Conservation (phyloP, 2,797 vertebrate species). For the Octomys mimax region DNA sequence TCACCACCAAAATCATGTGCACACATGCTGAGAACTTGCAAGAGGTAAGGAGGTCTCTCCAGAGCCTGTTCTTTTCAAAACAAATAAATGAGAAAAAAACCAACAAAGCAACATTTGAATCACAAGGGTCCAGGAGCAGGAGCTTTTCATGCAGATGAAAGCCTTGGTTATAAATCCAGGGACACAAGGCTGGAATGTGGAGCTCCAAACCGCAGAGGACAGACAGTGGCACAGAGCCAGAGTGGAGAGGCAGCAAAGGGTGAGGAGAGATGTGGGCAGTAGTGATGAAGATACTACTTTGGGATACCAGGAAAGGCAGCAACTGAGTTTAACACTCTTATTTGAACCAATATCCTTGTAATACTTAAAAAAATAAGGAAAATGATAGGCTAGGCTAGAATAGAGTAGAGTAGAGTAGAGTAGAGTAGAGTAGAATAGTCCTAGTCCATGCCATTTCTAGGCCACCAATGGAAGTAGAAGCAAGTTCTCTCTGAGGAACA, state of each 20-base stretch:
- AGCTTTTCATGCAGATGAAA: not conserved
- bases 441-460: fast-evolving
- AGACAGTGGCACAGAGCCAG: fast-evolving
- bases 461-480: not conserved
- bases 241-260: fast-evolving
- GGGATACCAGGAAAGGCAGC: not conserved
- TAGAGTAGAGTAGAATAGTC: too few species aligned
- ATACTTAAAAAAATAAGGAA: not conserved
- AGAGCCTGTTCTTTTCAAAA: not conserved
- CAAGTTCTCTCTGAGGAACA: not conserved
- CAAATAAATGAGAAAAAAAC: not conserved
- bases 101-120: not conserved
- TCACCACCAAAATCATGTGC: not conserved
- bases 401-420: too few species aligned
- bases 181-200: not conserved
- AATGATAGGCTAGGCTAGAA: not conserved
- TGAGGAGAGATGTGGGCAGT: too few species aligned
- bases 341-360: not conserved
- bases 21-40: not conserved
- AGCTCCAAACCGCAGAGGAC: not conserved
- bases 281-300: not conserved
- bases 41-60: not conserved
- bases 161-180: not conserved
- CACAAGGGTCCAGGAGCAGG: not conserved
- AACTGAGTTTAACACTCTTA: not conserved